Percentiles rank a stretch among this genome's conserved stretches.
Evolutionary conservation across 1,140 invertebrate genomes (phyloP).

Genomic region (Phocides pigmalion): DNA sequence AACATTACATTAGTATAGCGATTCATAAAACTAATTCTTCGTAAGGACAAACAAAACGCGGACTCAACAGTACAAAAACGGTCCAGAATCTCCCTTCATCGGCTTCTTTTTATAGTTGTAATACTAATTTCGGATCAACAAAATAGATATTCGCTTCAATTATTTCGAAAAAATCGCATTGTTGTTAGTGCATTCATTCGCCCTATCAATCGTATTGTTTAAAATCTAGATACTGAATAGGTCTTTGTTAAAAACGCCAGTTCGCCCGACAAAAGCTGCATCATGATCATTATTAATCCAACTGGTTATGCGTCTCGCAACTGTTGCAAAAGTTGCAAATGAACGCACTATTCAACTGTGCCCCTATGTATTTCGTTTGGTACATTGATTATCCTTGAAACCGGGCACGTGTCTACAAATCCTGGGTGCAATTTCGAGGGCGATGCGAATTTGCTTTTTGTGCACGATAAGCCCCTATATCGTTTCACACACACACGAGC

Average conservation of each 20-base stretch:
- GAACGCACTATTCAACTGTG: slow-evolving; percentile 26
- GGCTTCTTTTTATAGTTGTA: not conserved
- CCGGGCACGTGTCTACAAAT: slow-evolving; percentile 62
- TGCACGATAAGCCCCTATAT: slow-evolving; percentile 37
- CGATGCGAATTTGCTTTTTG: slow-evolving; percentile 8
- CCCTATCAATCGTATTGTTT: slow-evolving; percentile 21
- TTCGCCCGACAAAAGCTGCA: slow-evolving; percentile 10
- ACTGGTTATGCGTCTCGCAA: slow-evolving; percentile 8
- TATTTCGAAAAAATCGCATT: slow-evolving; percentile 11
- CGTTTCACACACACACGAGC: slow-evolving; percentile 37
- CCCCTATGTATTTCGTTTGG: slow-evolving; percentile 6
- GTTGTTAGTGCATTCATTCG: slow-evolving; percentile 17
- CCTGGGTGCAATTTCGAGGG: slow-evolving; percentile 56
- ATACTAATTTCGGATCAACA: not conserved
- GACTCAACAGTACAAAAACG: too few relatives aligned
- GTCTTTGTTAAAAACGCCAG: slow-evolving; percentile 25
- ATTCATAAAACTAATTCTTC: too few relatives aligned
- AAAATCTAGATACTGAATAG: slow-evolving; percentile 27
- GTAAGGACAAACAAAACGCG: too few relatives aligned
- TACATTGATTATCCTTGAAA: slow-evolving; percentile 53
- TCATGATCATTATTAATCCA: slow-evolving; percentile 18
- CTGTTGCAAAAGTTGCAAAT: slow-evolving; percentile 36
- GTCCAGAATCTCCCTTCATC: too few relatives aligned
- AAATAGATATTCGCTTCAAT: not conserved
- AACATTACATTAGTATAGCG: too few relatives aligned